Conservation (phyloP, 2,113 vertebrate genomes). For the Sterrhoptilus dennistouni region DNA sequence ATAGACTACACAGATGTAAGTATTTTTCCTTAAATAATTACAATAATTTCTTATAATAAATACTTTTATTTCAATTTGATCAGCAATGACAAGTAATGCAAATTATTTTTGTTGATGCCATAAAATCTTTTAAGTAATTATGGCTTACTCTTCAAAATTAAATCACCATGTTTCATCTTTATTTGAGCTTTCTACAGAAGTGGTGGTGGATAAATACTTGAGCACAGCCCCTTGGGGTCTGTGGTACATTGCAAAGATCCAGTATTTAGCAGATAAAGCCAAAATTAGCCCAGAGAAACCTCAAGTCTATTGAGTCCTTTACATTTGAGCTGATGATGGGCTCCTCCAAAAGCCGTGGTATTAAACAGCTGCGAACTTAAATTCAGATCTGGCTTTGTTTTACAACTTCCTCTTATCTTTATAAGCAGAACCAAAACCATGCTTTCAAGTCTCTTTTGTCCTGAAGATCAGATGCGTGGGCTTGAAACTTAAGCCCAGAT, state of each 20-base stretch:
- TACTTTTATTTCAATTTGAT: not conserved
- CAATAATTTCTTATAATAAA: not conserved
- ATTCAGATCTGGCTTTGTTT: constrained; percentile 8
- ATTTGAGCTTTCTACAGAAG: not conserved
- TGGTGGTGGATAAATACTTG: not conserved
- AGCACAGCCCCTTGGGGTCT: not conserved
- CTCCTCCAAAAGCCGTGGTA: not conserved
- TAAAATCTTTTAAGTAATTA: not conserved
- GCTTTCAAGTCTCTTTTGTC: constrained; percentile 14
- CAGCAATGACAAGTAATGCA: not conserved
- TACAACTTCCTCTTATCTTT: constrained; percentile 27
- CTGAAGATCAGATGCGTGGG: not conserved
- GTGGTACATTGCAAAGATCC: not conserved
- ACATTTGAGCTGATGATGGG: not conserved
- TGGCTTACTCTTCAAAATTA: not conserved
- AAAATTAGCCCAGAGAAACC: not conserved
- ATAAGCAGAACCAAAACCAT: constrained; percentile 36
- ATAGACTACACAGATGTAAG: not conserved
- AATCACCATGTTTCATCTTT: not conserved
- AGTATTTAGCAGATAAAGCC: not conserved
- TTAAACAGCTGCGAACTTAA: constrained; percentile 19
- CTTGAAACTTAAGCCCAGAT: constrained; percentile 1
- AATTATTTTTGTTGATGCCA: not conserved
- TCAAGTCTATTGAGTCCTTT: not conserved
- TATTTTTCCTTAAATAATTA: not conserved